Conservation (phyloP, 53 echinoderm and acorn worm genomes). For the Echinarachnius parma region DNA sequence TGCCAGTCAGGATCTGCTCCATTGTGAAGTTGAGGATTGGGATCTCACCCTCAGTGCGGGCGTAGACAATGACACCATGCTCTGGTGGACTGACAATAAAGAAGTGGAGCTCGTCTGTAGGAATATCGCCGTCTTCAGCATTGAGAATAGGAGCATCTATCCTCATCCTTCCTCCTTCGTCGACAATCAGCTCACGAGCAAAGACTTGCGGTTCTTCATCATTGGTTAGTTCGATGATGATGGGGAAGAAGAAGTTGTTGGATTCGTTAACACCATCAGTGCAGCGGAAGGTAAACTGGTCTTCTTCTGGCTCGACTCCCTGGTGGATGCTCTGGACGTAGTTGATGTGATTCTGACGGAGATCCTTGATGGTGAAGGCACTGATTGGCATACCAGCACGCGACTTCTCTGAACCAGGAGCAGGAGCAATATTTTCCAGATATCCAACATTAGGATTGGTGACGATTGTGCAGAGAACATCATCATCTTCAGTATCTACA, state of each 20-base stretch:
- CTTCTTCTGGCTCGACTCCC: conserved; percentile 74
- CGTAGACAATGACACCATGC: conserved; percentile 70
- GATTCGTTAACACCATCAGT: conserved; percentile 89
- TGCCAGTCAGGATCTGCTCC: conserved; percentile 67
- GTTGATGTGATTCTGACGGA: conserved; percentile 95
- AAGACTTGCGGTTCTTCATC: conserved; percentile 85
- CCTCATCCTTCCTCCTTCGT: conserved; percentile 65
- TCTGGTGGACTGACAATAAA: conserved; percentile 68
- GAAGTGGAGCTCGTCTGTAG: conserved; percentile 81
- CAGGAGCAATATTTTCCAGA: conserved; percentile 93
- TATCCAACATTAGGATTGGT: conserved; percentile 69
- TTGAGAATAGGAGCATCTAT: conserved; percentile 70
- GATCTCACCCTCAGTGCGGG: conserved; percentile 40
- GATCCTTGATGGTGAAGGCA: conserved; percentile 88
- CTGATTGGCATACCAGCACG: conserved; percentile 89
- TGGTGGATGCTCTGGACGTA: conserved; percentile 92
- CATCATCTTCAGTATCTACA: conserved; percentile 88
- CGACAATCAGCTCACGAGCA: conserved; percentile 58
- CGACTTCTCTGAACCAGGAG: conserved; percentile 97
- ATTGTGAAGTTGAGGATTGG: conserved; percentile 90
- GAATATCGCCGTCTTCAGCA: conserved; percentile 78
- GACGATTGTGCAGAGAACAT: conserved; percentile 79
- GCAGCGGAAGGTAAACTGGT: conserved; percentile 80
- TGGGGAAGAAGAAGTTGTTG: conserved; percentile 70
- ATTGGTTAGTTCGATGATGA: conserved; percentile 72